Evolutionary conservation across 2,113 vertebrate species (phyloP), one percentile per base, ranked within the genome.

Genomic region (Notechis scutatus): DNA sequence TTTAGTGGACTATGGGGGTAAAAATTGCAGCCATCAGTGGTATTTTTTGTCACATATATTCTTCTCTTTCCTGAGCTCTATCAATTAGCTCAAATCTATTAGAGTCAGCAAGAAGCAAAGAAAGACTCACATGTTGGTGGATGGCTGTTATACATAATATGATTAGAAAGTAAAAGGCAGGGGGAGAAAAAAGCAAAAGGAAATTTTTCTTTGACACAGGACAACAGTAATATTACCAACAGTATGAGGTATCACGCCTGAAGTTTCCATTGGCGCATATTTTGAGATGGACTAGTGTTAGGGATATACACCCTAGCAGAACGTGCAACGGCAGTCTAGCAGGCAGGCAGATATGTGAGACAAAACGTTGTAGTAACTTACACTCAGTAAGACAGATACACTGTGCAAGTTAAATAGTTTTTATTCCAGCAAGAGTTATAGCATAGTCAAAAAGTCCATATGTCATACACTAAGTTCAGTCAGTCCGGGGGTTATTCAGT

Each of bases 131-230:
- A 59, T 55, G 5, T 23, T 54, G 89, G 1, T 45, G 52, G 52
- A 61, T 9, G 91, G 69, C 1, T 55, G 54, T 54, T 95, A 20
- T 88, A 0, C 26, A 61, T 34, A 93, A 81, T 94, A 93, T 85
- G 89, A 94, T 91, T 88, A 87, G 14, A 69, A 95, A 93, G 39
- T 64, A 0, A 95, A 95, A 88, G 87, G 23, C 95, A 69, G 23
- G 24, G 26, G 3, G 45, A 94, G 91, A 91, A 57, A 10, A 87
- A 0, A 52, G 1, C 0, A 50, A 59, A 81, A 9, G 3, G 56
- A 94, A 61, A 90, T 93, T 57, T 94, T 52, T 18, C 85, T 47
- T 18, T 88, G 0, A 3, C 89, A 10, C 56, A 92, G 54, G 90
- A 59, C 93, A 45, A n/a, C 45, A 91, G 89, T 90, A 93, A 81